A percentile compares a stretch with the other conserved stretches of the same genome.
These are phyloP conservation scores for Oscarella lobularis DNA, from an alignment of 37 sponge, comb jelly and placozoan genomes.

Conservation along the genomic window DNA sequence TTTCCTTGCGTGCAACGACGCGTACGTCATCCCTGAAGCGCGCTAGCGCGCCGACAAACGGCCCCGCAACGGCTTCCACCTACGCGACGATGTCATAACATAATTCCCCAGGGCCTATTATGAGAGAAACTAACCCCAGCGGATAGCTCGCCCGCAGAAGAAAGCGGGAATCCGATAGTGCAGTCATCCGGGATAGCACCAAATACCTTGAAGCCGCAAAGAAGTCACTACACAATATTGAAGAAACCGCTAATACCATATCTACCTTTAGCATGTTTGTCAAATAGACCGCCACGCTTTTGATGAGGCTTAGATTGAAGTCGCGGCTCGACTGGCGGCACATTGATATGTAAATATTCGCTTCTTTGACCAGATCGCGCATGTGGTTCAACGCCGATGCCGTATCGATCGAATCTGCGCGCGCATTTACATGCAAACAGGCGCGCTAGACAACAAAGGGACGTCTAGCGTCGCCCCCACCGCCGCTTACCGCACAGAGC, in stretches of 20 bases:
- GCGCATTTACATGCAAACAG: too few species aligned
- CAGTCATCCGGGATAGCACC: conserved; percentile 27
- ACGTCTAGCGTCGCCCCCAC: too few species aligned
- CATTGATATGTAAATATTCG: conserved; percentile 43
- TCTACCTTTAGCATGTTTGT: conserved; percentile 28
- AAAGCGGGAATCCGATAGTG: conserved; percentile 31
- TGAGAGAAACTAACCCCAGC: not conserved
- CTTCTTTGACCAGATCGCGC: conserved; percentile 41
- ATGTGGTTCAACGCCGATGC: conserved; percentile 46
- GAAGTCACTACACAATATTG: not conserved
- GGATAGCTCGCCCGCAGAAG: not conserved
- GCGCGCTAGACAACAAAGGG: too few species aligned
- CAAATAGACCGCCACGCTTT: conserved; percentile 22
- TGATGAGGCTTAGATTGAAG: conserved; percentile 26
- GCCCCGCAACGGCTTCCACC: conserved; percentile 45
- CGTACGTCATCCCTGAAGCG: conserved; percentile 84
- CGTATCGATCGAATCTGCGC: conserved; percentile 77
- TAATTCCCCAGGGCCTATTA: not conserved
- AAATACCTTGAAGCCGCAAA: conserved; percentile 13
- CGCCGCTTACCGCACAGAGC: conserved; percentile 58
- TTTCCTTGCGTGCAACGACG: conserved; percentile 26
- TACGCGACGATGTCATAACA: not conserved
- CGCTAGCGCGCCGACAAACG: conserved; percentile 46
- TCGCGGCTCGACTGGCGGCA: not conserved
- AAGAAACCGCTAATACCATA: not conserved